Percentiles rank a stretch among this genome's conserved stretches.
Conservation (phyloP, 2,888 invertebrate genomes). For the Meteorus colon region DNA sequence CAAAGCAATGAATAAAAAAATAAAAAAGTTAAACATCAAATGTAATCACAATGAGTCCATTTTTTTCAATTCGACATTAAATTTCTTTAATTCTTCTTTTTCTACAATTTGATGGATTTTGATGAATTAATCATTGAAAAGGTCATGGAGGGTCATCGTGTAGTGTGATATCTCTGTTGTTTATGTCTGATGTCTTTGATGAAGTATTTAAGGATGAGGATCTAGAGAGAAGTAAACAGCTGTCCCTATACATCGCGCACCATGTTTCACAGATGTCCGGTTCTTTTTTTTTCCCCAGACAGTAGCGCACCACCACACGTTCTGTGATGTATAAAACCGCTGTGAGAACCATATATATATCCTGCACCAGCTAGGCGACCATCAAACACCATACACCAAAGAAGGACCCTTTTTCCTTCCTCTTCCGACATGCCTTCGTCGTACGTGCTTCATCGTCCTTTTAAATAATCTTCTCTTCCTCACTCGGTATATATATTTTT, state of each 20-base stretch:
- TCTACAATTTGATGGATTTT: neutral
- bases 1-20: neutral
- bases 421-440: constrained; percentile 29
- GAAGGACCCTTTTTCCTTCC: constrained; percentile 48
- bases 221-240: constrained; percentile 48
- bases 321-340: constrained; percentile 40
- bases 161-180: constrained; percentile 14
- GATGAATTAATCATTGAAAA: constrained; percentile 20
- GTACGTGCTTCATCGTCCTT: constrained; percentile 44
- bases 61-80: neutral
- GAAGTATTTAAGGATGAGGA: constrained; percentile 27
- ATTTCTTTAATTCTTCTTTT: neutral
- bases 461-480: constrained; percentile 7
- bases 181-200: constrained; percentile 28
- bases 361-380: constrained; percentile 45
- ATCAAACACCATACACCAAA: constrained; percentile 4
- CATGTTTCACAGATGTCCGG: constrained; percentile 69
- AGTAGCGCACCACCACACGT: constrained; percentile 8
- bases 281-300: constrained; percentile 40
- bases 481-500: constrained; percentile 4
- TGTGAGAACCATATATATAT: constrained; percentile 50
- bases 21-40: neutral
- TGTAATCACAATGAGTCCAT: neutral
- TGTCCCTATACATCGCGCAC: constrained; percentile 57
- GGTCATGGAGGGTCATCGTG: constrained; percentile 18